A percentile compares a stretch with the other conserved stretches of the same genome.
These are phyloP conservation scores for Mermis nigrescens DNA, from an alignment of 2,888 invertebrate genomes.

Conservation along the genomic window DNA sequence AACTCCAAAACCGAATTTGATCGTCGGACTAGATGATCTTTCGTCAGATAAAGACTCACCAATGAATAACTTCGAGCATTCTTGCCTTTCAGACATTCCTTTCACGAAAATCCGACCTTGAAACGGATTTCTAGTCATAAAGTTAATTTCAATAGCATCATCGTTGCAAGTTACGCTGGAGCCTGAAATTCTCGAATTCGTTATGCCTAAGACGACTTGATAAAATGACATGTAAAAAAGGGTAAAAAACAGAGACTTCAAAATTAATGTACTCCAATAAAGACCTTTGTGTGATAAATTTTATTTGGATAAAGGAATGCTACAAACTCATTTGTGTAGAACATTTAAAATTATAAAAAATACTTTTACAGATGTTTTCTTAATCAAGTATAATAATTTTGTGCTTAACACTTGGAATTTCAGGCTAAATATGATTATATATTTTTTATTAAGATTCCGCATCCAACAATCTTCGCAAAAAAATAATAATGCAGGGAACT, in stretches of 20 bases:
- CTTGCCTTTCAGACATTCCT: conserved; percentile 11
- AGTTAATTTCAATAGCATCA: conserved; percentile 8
- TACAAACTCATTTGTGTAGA: not conserved
- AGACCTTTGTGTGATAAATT: not conserved
- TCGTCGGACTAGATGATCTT: conserved; percentile 3
- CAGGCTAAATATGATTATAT: too few species aligned
- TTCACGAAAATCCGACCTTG: conserved; percentile 12
- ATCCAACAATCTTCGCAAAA: too few species aligned
- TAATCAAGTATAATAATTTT: too few species aligned
- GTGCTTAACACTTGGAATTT: too few species aligned
- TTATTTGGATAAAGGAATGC: not conserved
- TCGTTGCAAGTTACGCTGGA: conserved; percentile 6
- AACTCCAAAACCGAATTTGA: conserved; percentile 10
- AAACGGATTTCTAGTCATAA: conserved; percentile 8
- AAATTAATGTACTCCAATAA: too few species aligned
- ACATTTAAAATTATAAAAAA: too few species aligned
- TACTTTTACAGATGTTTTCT: too few species aligned
- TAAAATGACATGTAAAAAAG: too few species aligned
- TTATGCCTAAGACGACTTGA: too few species aligned
- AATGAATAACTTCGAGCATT: conserved; percentile 5
- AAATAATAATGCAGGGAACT: too few species aligned
- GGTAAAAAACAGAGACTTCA: too few species aligned
- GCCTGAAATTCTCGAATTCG: conserved; percentile 5
- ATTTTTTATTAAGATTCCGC: too few species aligned
- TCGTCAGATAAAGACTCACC: not conserved